These are phyloP conservation scores for Sebastes nivosus DNA, from an alignment of 2,797 vertebrate genomes.

Conservation along the genomic window DNA sequence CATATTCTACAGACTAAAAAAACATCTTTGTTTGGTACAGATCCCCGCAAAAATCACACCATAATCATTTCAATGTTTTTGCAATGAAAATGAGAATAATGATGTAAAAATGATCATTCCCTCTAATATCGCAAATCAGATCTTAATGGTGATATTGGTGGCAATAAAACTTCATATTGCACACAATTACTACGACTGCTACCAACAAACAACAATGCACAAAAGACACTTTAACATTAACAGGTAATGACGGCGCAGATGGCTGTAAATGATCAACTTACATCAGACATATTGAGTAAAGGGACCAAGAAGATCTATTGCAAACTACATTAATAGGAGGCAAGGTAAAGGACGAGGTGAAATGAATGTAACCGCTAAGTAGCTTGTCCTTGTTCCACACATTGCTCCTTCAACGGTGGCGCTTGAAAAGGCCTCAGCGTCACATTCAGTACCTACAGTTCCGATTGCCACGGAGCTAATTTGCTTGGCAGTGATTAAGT, in stretches of 20 bases:
- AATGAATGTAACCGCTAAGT: neutral
- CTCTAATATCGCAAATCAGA: too few relatives aligned
- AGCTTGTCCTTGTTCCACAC: neutral
- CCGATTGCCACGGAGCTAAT: neutral
- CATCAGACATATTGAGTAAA: too few relatives aligned
- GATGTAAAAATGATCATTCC: too few relatives aligned
- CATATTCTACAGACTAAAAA: too few relatives aligned
- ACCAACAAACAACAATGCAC: neutral
- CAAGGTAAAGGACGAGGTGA: neutral
- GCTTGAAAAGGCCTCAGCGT: neutral
- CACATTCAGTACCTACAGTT: conserved; percentile 9
- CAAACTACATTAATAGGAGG: neutral
- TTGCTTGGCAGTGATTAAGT: neutral
- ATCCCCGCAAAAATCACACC: too few relatives aligned
- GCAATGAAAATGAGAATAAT: too few relatives aligned
- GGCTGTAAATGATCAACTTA: too few relatives aligned
- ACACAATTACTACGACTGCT: neutral
- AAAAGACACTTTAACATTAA: neutral
- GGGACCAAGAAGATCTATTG: neutral
- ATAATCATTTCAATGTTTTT: too few relatives aligned
- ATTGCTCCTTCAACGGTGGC: neutral
- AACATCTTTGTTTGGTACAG: too few relatives aligned
- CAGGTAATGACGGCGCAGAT: neutral
- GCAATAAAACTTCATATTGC: neutral
- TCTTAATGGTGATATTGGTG: neutral